Percentiles rank a stretch among this genome's conserved stretches.
Evolutionary conservation across 2,797 vertebrate species (phyloP).

Genomic region (Ciconia nigra): DNA sequence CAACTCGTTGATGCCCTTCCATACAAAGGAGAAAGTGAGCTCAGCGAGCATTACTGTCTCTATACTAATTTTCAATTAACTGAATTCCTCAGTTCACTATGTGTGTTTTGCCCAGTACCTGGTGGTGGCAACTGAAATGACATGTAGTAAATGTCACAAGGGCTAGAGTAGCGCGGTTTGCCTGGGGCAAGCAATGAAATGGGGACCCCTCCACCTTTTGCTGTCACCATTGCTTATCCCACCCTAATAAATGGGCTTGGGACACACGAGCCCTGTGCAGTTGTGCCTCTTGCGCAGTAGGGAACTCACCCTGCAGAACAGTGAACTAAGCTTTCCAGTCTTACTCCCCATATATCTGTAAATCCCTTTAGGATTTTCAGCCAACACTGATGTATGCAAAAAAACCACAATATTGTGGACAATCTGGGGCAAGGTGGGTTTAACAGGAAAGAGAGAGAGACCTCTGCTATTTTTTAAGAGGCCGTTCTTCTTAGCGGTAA

Average conservation of each 20-base stretch:
- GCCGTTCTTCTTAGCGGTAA: not conserved
- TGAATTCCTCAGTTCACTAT: not conserved
- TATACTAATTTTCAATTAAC: not conserved
- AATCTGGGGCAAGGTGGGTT: not conserved
- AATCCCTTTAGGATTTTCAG: not conserved
- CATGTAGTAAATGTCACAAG: not conserved
- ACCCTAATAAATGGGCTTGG: not conserved
- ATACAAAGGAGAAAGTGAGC: not conserved
- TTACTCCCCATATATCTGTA: not conserved
- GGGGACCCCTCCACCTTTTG: not conserved
- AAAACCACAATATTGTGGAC: not conserved
- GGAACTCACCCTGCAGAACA: not conserved
- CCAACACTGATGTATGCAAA: not conserved
- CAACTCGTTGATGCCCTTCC: not conserved
- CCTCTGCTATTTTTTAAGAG: not conserved
- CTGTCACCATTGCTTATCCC: not conserved
- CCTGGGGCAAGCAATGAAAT: not conserved
- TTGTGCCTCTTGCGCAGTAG: not conserved
- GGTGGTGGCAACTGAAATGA: not conserved
- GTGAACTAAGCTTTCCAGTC: not conserved
- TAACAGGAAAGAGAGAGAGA: not conserved
- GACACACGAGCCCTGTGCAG: not conserved
- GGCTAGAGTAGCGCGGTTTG: fast-evolving
- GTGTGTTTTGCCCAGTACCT: not conserved
- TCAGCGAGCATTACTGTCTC: not conserved